Percentiles rank a stretch among this genome's conserved stretches.
Conservation (phyloP, 2,888 invertebrate genomes). For the Plagodis dolabraria region DNA sequence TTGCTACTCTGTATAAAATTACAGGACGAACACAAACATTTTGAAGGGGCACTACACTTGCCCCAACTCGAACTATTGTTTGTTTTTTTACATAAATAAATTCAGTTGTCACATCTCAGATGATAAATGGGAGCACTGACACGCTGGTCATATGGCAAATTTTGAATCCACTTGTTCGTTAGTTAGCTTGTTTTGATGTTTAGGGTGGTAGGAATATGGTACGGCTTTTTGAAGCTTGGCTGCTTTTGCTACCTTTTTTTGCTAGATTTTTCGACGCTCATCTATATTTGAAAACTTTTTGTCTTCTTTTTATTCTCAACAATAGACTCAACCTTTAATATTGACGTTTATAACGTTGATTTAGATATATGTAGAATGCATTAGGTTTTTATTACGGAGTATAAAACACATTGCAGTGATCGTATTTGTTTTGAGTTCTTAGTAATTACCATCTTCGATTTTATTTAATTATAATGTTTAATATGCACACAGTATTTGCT, state of each 20-base stretch:
- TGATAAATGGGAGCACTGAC: conserved; percentile 79
- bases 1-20: conserved; percentile 54
- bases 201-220: conserved; percentile 51
- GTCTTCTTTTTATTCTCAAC: too few species aligned
- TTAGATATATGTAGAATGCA: too few species aligned
- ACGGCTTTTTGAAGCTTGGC: conserved; percentile 27
- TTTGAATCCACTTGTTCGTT: conserved; percentile 69
- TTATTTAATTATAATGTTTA: too few species aligned
- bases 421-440: too few species aligned
- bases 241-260: conserved; percentile 24
- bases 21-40: conserved; percentile 61
- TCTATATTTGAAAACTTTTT: too few species aligned
- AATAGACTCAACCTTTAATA: too few species aligned
- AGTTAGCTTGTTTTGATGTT: conserved; percentile 47
- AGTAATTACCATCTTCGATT: too few species aligned
- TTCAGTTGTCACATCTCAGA: conserved; percentile 80
- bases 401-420: too few species aligned
- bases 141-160: conserved; percentile 80
- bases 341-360: too few species aligned
- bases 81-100: conserved; percentile 81
- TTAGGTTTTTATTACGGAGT: too few species aligned
- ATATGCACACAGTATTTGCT: too few species aligned
- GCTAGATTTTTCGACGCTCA: not conserved
- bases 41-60: conserved; percentile 63
- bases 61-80: conserved; percentile 70